These are phyloP conservation scores for Acropternis orthonyx DNA, from an alignment of 2,797 vertebrate species.

Conservation along the genomic window DNA sequence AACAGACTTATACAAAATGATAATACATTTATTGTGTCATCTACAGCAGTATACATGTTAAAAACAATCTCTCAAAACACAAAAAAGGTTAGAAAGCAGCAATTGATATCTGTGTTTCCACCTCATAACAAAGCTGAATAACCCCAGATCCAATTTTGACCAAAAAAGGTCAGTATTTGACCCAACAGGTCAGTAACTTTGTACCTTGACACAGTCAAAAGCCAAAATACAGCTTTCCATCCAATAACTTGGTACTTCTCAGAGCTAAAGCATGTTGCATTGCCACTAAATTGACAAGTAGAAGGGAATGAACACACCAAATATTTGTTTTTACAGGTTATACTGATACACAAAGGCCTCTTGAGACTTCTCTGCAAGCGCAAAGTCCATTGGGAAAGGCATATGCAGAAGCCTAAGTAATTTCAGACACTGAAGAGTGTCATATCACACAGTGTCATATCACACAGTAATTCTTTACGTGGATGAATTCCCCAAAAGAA, in stretches of 20 bases:
- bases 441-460: conserved; percentile 17
- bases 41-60: conserved; percentile 71
- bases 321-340: conserved; percentile 21
- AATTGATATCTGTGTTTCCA: conserved; percentile 45
- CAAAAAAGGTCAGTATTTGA: background rate
- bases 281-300: conserved; percentile 28
- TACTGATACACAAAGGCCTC: conserved; percentile 35
- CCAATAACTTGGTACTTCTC: conserved; percentile 9
- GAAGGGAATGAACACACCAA: conserved; percentile 13
- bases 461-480: conserved; percentile 42
- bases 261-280: conserved; percentile 29
- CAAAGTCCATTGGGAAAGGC: conserved; percentile 12
- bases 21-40: conserved; percentile 77
- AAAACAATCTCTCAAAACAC: conserved; percentile 67
- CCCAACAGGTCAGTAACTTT: conserved; percentile 1
- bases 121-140: conserved; percentile 41
- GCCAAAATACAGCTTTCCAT: conserved; percentile 64
- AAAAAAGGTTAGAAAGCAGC: conserved; percentile 55
- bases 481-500: conserved; percentile 38
- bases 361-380: conserved; percentile 25
- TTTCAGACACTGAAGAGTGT: conserved; percentile 46
- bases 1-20: conserved; percentile 67
- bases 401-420: conserved; percentile 8
- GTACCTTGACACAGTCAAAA: conserved; percentile 42
- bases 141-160: conserved; percentile 24